These are phyloP conservation scores for Yasuhikotakia modesta DNA, from an alignment of 2,797 vertebrate genomes.

Conservation along the genomic window DNA sequence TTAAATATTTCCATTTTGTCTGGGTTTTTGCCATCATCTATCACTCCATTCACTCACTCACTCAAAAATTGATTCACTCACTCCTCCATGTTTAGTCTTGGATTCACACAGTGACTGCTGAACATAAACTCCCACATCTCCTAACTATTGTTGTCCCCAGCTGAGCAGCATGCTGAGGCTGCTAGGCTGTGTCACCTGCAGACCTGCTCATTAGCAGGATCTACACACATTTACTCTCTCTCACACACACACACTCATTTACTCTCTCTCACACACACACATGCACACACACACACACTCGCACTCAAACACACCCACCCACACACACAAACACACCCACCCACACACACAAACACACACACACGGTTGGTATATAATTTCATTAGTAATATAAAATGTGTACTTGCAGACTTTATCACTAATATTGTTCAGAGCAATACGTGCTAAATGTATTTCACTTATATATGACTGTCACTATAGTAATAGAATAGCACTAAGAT, in stretches of 20 bases:
- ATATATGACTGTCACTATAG: neutral
- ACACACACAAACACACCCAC: neutral
- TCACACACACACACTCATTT: neutral
- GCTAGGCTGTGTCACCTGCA: constrained; percentile 37
- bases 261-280: neutral
- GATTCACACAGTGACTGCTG: constrained; percentile 22
- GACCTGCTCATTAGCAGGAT: constrained; percentile 45
- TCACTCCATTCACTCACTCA: neutral
- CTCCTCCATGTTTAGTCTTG: constrained; percentile 9
- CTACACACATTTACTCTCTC: neutral
- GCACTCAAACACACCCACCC: neutral
- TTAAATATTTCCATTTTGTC: constrained; percentile 20
- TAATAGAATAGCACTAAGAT: neutral
- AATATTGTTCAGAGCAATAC: neutral
- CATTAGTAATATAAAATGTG: neutral
- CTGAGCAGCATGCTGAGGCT: constrained; percentile 20
- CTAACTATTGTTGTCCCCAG: constrained; percentile 20
- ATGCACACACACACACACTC: neutral
- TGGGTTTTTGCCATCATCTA: constrained; percentile 20
- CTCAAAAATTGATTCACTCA: neutral
- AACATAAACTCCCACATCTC: constrained; percentile 49
- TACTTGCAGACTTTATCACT: neutral
- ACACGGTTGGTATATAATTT: neutral
- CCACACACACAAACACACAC: neutral
- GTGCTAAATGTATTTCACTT: neutral